Evolutionary conservation across 2,888 invertebrate genomes (phyloP).

Genomic region (Anagyrus pseudococci): DNA sequence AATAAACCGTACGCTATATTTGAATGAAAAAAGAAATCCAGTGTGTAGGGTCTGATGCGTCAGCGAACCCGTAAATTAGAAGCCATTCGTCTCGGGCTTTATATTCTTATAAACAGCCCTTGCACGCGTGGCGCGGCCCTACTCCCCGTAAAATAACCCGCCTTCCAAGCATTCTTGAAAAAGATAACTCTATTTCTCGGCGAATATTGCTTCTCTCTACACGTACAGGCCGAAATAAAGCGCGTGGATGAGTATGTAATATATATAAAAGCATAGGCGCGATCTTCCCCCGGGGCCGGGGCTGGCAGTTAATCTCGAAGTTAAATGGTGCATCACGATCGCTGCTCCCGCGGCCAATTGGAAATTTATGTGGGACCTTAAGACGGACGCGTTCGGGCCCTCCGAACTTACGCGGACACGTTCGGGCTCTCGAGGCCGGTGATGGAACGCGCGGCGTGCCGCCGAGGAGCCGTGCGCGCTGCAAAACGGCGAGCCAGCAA

Average conservation of each 20-base stretch:
- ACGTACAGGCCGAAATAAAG: too few relatives aligned
- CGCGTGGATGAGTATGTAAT: too few relatives aligned
- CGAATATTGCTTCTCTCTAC: not conserved
- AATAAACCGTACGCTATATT: too few relatives aligned
- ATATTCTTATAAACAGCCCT: too few relatives aligned
- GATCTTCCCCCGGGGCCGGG: slow-evolving; percentile 32
- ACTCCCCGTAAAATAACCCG: not conserved
- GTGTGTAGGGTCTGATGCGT: too few relatives aligned
- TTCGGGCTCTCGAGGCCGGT: too few relatives aligned
- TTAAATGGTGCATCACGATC: slow-evolving; percentile 39
- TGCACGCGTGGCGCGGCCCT: not conserved
- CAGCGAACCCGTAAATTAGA: slow-evolving; percentile 16
- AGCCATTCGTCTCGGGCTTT: slow-evolving; percentile 20
- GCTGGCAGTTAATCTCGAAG: slow-evolving; percentile 34
- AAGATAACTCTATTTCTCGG: slow-evolving; percentile 21
- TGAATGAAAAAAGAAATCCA: too few relatives aligned
- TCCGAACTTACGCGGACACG: slow-evolving; percentile 22
- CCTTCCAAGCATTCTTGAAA: not conserved
- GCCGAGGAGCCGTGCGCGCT: not conserved
- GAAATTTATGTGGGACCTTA: slow-evolving; percentile 43
- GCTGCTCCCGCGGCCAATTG: slow-evolving; percentile 18
- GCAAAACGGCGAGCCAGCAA: not conserved
- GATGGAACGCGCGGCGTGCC: too few relatives aligned
- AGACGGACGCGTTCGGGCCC: slow-evolving; percentile 13
- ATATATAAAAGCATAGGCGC: slow-evolving; percentile 28